A percentile compares a stretch with the other conserved stretches of the same genome.
These are phyloP conservation scores for Apodemus sylvaticus DNA, from an alignment of 2,113 vertebrate genomes.

Conservation along the genomic window DNA sequence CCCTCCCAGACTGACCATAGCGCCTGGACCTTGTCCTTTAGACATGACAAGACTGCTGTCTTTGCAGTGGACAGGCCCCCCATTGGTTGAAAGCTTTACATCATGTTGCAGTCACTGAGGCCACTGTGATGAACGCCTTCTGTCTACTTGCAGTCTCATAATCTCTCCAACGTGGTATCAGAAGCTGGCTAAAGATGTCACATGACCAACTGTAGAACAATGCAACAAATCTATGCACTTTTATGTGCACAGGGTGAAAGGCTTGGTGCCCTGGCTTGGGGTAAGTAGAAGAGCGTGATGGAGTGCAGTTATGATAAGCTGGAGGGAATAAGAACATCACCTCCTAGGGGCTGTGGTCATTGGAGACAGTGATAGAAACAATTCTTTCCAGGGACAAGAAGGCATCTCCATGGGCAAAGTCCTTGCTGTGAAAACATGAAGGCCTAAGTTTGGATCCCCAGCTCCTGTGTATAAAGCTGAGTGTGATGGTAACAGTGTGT, in stretches of 20 bases:
- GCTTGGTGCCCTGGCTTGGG: neutral
- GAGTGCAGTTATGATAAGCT: fast-evolving
- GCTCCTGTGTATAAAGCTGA: neutral
- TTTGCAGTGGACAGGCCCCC: neutral
- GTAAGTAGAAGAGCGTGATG: neutral
- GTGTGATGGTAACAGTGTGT: fast-evolving
- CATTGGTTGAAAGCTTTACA: neutral
- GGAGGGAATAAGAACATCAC: neutral
- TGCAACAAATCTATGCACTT: neutral
- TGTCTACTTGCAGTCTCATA: neutral
- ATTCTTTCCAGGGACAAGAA: neutral
- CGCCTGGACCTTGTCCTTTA: neutral
- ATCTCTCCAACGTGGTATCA: neutral
- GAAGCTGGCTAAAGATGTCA: neutral
- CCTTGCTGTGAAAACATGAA: neutral
- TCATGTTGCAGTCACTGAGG: neutral
- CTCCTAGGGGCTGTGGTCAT: neutral
- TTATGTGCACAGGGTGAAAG: neutral
- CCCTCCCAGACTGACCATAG: fast-evolving
- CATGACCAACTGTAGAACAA: neutral
- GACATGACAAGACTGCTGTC: neutral
- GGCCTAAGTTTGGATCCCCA: no score
- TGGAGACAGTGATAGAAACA: neutral
- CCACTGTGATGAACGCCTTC: neutral
- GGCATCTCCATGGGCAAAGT: neutral